phyloP scores from a whole-genome alignment of 2,888 invertebrate species.

The Sepiola atlantica region DNA sequence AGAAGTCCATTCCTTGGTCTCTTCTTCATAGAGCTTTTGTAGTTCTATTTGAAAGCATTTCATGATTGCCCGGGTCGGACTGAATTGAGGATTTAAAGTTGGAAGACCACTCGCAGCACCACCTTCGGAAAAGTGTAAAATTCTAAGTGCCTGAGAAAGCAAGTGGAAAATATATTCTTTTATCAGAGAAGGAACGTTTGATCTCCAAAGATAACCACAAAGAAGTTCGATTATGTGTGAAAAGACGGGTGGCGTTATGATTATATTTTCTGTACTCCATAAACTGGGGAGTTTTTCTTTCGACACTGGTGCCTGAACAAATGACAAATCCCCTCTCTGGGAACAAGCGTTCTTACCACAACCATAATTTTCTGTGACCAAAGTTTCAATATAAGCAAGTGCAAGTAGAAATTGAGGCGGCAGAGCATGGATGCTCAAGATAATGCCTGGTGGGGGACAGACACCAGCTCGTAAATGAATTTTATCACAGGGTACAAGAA shows the following conservation, averaged over 20 bases:
- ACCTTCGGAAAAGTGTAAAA: constrained; percentile 67
- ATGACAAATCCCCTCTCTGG: constrained; percentile 53
- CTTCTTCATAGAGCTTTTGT: constrained; percentile 69
- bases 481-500: constrained; percentile 70
- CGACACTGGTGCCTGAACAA: constrained; percentile 48
- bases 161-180: constrained; percentile 73
- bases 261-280: constrained; percentile 68
- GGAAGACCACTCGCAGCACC: constrained; percentile 57
- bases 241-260: constrained; percentile 68
- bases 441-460: constrained; percentile 69
- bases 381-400: constrained; percentile 72
- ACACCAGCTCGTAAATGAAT: constrained; percentile 71
- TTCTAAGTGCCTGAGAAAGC: constrained; percentile 70
- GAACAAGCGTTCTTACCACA: constrained; percentile 65
- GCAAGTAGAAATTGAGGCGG: constrained; percentile 73
- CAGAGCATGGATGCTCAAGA: constrained; percentile 72
- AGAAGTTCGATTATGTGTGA: constrained; percentile 69
- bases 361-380: constrained; percentile 68
- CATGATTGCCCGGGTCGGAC: constrained; percentile 63
- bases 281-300: constrained; percentile 61
- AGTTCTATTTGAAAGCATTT: constrained; percentile 69
- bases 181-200: constrained; percentile 70
- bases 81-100: constrained; percentile 61
- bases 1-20: constrained; percentile 67
- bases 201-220: constrained; percentile 70